phyloP scores from a whole-genome alignment of 37 sponge, comb jelly and placozoan genomes.

The Eunapius fragilis region DNA sequence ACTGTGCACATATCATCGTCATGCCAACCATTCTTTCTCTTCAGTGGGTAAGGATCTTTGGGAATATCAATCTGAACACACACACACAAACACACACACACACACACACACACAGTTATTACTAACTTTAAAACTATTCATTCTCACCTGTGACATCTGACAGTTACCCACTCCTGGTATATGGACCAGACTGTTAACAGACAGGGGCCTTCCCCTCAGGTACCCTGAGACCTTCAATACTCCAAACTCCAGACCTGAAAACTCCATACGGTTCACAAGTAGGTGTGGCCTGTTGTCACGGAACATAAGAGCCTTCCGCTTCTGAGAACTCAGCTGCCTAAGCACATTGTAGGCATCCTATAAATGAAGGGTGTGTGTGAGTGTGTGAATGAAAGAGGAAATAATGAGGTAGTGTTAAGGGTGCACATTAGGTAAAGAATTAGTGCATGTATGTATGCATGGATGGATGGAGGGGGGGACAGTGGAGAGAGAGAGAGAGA shows the following conservation, averaged over 20 bases:
- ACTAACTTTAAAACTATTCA: not conserved
- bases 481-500: no score
- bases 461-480: not conserved
- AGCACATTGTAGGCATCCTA: conserved; percentile 72
- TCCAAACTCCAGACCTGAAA: conserved; percentile 31
- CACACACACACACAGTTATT: not conserved
- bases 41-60: conserved; percentile 54
- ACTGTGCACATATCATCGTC: conserved; percentile 33
- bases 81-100: not conserved
- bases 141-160: conserved; percentile 67
- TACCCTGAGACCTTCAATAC: conserved; percentile 83
- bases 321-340: conserved; percentile 61
- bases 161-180: conserved; percentile 83
- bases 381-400: not conserved
- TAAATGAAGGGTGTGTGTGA: not conserved
- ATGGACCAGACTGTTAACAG: conserved; percentile 81
- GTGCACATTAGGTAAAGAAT: no score
- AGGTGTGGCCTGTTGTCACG: conserved; percentile 77
- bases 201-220: conserved; percentile 74
- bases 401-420: not conserved
- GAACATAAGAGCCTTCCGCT: conserved; percentile 46
- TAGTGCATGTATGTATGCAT: not conserved
- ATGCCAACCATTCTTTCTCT: not conserved
- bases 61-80: conserved; percentile 63
- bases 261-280: conserved; percentile 56